These are phyloP conservation scores for Prietella phreatophila DNA, from an alignment of 2,113 vertebrate species.

Conservation along the genomic window DNA sequence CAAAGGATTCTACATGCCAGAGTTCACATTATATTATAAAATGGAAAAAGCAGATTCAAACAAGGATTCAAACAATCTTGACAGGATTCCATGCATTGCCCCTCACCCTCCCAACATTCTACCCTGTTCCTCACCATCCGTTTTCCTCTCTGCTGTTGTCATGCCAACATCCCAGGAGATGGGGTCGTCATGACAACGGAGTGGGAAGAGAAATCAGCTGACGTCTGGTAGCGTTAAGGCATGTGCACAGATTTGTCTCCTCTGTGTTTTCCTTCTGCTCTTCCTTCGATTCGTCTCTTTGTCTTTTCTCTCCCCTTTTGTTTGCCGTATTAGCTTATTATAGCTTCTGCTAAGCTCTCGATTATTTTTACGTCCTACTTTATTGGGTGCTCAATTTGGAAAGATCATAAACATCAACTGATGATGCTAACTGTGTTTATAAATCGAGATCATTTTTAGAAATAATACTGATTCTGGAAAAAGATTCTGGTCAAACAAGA, in stretches of 20 bases:
- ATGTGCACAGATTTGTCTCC: conserved; percentile 63
- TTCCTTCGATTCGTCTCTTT: conserved; percentile 21
- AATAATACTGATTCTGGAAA: neutral
- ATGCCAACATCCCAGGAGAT: conserved; percentile 79
- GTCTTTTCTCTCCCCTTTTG: neutral
- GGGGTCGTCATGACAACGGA: conserved; percentile 86
- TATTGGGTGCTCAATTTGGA: neutral
- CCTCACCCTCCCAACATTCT: conserved; percentile 33
- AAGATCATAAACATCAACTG: neutral
- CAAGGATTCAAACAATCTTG: conserved; percentile 8
- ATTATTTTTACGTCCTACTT: neutral
- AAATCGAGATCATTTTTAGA: neutral
- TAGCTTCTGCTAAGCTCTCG: neutral
- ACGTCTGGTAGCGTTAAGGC: conserved; percentile 73
- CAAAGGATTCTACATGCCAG: conserved; percentile 3
- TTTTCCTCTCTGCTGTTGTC: conserved; percentile 65
- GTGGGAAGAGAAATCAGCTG: conserved; percentile 82
- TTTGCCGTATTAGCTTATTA: neutral
- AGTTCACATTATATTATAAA: conserved; percentile 1
- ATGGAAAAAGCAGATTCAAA: conserved; percentile 23
- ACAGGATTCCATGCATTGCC: conserved; percentile 29
- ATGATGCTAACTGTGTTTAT: neutral
- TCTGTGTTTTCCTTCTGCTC: conserved; percentile 49
- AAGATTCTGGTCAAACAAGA: neutral
- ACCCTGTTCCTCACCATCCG: conserved; percentile 44